A percentile compares a stretch with the other conserved stretches of the same genome.
Conservation (phyloP, 2,797 vertebrate genomes). For the Hippoglossus hippoglossus region DNA sequence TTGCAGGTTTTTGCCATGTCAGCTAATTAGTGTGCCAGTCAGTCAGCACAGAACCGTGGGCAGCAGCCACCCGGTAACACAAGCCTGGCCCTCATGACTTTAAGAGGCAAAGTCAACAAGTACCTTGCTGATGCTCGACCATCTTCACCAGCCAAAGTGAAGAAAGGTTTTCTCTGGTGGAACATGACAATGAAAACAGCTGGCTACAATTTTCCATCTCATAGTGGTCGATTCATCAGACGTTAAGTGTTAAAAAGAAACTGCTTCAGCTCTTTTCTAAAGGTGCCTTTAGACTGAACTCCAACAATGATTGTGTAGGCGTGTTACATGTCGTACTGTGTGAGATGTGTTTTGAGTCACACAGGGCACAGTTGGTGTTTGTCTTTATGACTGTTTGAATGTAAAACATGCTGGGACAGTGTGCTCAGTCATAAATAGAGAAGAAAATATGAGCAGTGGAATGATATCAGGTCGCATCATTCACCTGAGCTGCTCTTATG, state of each 20-base stretch:
- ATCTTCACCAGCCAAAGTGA: background rate
- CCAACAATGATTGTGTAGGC: background rate
- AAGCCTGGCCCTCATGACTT: background rate
- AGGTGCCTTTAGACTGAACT: background rate
- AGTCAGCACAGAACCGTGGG: constrained; percentile 1
- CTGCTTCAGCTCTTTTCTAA: background rate
- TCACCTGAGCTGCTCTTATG: background rate
- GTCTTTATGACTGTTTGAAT: background rate
- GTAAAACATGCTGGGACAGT: background rate
- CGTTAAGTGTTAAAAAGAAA: no score
- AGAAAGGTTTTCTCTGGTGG: no score
- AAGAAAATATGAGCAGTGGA: background rate
- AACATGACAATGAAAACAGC: background rate
- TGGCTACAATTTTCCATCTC: background rate
- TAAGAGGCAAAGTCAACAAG: constrained; percentile 5
- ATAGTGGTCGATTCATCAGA: no score
- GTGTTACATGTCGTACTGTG: background rate
- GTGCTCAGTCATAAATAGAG: background rate
- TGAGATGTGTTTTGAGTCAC: background rate
- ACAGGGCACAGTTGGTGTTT: background rate
- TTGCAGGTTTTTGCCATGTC: constrained; percentile 7
- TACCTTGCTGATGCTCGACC: background rate
- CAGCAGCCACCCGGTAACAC: background rate
- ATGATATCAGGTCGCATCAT: background rate
- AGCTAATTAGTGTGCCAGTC: constrained; percentile 28